These are phyloP conservation scores for Apotomis betuletana DNA, from an alignment of 2,888 invertebrate genomes.

Conservation along the genomic window DNA sequence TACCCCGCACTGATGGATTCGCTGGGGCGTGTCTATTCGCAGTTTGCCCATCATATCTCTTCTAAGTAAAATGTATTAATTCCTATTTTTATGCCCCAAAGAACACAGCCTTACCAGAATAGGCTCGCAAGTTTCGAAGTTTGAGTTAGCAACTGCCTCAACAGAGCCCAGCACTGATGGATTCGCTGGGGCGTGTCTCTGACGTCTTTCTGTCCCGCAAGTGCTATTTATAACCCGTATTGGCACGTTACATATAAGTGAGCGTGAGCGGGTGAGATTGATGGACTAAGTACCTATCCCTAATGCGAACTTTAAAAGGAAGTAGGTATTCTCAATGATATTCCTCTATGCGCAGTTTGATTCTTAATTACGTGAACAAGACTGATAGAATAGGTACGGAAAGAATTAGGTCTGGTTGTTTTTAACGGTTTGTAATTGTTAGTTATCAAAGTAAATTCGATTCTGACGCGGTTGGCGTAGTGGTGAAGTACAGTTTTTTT, in stretches of 20 bases:
- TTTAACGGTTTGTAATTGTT: too few species aligned
- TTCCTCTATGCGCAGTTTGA: too few species aligned
- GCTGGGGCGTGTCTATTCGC: constrained; percentile 18
- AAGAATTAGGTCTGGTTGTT: too few species aligned
- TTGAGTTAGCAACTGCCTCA: constrained; percentile 38
- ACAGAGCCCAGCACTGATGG: constrained; percentile 35
- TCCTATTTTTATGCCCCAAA: neutral
- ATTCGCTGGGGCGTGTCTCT: constrained; percentile 34
- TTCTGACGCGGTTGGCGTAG: too few species aligned
- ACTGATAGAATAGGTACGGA: too few species aligned
- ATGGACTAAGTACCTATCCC: constrained; percentile 6
- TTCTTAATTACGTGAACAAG: too few species aligned
- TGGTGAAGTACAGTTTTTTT: too few species aligned
- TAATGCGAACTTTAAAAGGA: neutral
- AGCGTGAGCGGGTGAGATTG: constrained; percentile 11
- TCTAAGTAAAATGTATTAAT: too few species aligned
- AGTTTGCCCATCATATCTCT: too few species aligned
- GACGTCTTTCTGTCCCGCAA: constrained; percentile 28
- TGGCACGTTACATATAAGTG: constrained; percentile 16
- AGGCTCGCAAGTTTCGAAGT: constrained; percentile 26
- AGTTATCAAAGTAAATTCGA: too few species aligned
- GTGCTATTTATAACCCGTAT: constrained; percentile 39
- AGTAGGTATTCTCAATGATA: too few species aligned
- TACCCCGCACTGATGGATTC: constrained; percentile 38
- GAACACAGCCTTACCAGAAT: constrained; percentile 22